These are phyloP conservation scores for Anguilla anguilla DNA, from an alignment of 2,797 vertebrate species.

Conservation along the genomic window DNA sequence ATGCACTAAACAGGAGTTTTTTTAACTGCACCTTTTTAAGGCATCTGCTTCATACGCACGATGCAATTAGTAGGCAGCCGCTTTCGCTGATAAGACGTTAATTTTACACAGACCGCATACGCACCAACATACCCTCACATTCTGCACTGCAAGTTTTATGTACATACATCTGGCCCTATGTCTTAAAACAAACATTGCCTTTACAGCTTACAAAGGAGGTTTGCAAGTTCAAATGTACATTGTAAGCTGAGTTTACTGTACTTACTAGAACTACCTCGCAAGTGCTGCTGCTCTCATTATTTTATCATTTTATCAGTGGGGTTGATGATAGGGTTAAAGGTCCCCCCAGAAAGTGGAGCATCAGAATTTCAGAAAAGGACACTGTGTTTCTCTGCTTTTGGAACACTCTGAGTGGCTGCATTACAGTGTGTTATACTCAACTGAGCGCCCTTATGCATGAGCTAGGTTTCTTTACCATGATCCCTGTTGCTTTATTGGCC, in stretches of 20 bases:
- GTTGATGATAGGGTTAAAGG: not conserved
- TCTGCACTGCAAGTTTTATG: no score
- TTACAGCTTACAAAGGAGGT: not conserved
- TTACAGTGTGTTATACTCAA: not conserved
- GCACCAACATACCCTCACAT: no score
- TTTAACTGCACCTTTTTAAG: no score
- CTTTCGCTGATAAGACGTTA: no score
- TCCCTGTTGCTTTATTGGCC: not conserved
- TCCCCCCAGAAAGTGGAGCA: not conserved
- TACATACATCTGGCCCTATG: not conserved
- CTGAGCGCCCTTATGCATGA: not conserved
- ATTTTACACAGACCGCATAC: no score
- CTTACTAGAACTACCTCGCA: not conserved
- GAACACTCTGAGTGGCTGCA: not conserved
- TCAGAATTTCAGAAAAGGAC: not conserved
- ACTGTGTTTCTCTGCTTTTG: not conserved
- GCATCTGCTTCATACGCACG: no score
- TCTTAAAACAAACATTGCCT: not conserved
- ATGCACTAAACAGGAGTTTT: no score
- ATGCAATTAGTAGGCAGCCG: no score
- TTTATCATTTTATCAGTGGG: not conserved
- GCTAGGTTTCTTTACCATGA: not conserved
- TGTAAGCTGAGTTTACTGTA: not conserved
- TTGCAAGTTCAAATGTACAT: not conserved
- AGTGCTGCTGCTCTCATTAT: not conserved